A percentile compares a stretch with the other conserved stretches of the same genome.
phyloP scores from a whole-genome alignment of 2,888 invertebrate genomes.

The Electrophaes corylata region DNA sequence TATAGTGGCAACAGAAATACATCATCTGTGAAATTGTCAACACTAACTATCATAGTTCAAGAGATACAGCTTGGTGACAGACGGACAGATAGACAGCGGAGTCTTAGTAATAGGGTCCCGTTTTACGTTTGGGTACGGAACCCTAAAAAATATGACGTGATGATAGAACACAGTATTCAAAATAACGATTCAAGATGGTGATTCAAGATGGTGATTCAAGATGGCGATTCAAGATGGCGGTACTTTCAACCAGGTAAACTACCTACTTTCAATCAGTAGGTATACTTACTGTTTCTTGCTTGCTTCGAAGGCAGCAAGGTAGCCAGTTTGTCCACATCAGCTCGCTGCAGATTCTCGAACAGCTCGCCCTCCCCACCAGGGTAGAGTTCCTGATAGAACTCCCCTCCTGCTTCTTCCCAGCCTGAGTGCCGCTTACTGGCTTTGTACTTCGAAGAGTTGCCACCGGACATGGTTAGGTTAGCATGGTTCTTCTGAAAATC shows the following conservation, averaged over 20 bases:
- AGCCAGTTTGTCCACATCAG: conserved; percentile 89
- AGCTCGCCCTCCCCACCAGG: conserved; percentile 86
- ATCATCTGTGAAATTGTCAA: no score
- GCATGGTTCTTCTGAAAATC: conserved; percentile 25
- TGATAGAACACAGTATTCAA: no score
- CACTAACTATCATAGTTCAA: no score
- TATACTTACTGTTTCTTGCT: conserved; percentile 87
- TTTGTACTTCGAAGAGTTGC: conserved; percentile 71
- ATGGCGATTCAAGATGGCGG: not conserved
- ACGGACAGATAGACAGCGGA: no score
- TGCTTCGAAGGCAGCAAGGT: conserved; percentile 92
- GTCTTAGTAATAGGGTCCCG: no score
- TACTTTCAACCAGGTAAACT: not conserved
- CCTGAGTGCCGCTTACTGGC: conserved; percentile 73
- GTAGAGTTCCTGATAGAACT: conserved; percentile 94
- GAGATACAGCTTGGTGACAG: no score
- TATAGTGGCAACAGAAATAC: no score
- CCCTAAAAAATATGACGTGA: no score
- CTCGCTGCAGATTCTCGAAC: conserved; percentile 88
- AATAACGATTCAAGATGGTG: not conserved
- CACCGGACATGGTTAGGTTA: conserved; percentile 67
- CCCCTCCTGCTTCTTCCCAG: conserved; percentile 93
- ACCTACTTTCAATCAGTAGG: no score
- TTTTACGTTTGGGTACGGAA: no score
- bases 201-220: not conserved